Evolutionary conservation across 2,888 invertebrate species (phyloP).

Genomic region (Halocaridina rubra): DNA sequence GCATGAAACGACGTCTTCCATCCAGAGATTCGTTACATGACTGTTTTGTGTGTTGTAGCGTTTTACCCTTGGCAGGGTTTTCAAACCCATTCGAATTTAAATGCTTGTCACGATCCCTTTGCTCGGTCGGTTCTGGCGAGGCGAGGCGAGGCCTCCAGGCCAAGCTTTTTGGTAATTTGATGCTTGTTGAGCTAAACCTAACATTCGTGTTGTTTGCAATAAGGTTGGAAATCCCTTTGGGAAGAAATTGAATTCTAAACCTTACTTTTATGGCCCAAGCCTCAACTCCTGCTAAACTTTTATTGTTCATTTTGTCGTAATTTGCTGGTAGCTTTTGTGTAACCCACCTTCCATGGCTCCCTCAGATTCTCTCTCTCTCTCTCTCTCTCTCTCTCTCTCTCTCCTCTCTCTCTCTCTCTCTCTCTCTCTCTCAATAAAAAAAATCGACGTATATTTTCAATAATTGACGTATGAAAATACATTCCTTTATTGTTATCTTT

Average conservation of each 20-base stretch:
- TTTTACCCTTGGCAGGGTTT: no score
- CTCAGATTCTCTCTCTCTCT: neutral
- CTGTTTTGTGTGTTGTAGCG: no score
- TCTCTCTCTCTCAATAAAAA: neutral
- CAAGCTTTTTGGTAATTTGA: no score
- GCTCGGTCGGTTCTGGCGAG: neutral
- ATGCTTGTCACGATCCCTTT: constrained; percentile 13
- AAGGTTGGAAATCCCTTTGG: neutral
- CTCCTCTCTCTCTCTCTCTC: neutral
- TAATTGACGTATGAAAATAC: no score
- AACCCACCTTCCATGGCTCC: neutral
- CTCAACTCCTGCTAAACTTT: neutral
- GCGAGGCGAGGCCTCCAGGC: neutral
- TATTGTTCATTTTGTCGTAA: constrained; percentile 1
- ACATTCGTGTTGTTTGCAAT: neutral
- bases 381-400: neutral
- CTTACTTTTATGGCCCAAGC: neutral
- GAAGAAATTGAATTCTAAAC: no score
- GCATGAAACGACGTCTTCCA: no score
- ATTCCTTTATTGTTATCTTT: no score
- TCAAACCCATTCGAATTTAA: neutral
- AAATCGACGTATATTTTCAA: neutral
- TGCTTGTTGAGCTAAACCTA: constrained; percentile 16
- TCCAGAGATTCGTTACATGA: no score
- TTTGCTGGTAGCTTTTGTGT: neutral